phyloP scores from a whole-genome alignment of 2,797 vertebrate species.

The Linurgus olivaceus region DNA sequence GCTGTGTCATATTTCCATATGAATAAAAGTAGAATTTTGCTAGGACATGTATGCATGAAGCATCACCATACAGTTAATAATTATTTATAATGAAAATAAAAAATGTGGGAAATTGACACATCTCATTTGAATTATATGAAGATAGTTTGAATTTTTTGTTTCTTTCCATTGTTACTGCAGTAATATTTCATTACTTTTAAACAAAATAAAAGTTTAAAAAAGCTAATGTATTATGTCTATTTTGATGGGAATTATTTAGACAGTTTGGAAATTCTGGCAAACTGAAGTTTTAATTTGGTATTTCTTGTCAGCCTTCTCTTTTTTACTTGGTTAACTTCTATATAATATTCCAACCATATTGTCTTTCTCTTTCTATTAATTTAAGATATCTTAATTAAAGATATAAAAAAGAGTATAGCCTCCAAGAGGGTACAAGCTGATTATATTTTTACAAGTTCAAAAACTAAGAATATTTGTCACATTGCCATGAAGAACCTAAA shows the following conservation, averaged over 20 bases:
- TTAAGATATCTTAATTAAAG: not conserved
- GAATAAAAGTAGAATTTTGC: not conserved
- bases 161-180: not conserved
- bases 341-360: not conserved
- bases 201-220: not conserved
- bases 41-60: not conserved
- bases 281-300: not conserved
- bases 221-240: not conserved
- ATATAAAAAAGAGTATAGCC: not conserved
- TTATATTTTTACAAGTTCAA: not conserved
- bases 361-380: constrained; percentile 1
- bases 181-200: not conserved
- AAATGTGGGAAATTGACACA: not conserved
- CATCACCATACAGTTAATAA: not conserved
- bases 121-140: not conserved
- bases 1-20: not conserved
- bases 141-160: not conserved
- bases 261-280: not conserved
- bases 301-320: not conserved
- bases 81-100: not conserved
- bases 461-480: not conserved
- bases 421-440: not conserved
- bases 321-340: not conserved
- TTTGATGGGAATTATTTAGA: not conserved
- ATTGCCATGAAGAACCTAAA: not conserved